These are phyloP conservation scores for Leptinotarsa texana DNA, from an alignment of 1,140 invertebrate genomes.

Conservation along the genomic window DNA sequence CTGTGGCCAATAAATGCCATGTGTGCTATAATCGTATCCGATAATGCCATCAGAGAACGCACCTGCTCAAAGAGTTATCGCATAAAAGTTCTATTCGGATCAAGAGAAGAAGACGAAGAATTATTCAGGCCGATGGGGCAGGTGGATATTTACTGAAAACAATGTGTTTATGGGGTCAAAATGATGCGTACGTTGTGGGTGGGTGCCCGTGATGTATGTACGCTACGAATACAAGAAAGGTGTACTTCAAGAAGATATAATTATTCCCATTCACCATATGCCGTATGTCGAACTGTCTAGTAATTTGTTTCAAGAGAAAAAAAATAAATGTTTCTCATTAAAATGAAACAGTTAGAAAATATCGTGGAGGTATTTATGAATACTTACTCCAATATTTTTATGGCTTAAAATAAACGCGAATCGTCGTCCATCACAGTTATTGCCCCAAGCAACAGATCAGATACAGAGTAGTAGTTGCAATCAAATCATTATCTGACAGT, in stretches of 20 bases:
- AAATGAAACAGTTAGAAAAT: not conserved
- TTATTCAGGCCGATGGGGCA: slow-evolving; percentile 30
- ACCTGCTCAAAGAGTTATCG: slow-evolving; percentile 24
- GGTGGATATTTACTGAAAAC: slow-evolving; percentile 38
- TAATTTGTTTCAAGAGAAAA: slow-evolving; percentile 7
- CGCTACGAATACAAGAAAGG: slow-evolving; percentile 32
- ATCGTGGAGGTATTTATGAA: not conserved
- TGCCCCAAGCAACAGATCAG: not conserved
- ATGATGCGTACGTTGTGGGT: slow-evolving; percentile 34
- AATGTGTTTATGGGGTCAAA: slow-evolving; percentile 32
- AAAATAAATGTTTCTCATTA: not conserved
- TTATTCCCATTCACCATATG: slow-evolving; percentile 40
- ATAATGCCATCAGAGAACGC: slow-evolving; percentile 11
- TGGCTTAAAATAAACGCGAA: not conserved
- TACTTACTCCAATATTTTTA: not conserved
- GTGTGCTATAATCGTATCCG: slow-evolving; percentile 15
- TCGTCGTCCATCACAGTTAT: not conserved
- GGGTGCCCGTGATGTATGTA: slow-evolving; percentile 28
- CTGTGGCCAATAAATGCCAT: slow-evolving; percentile 26
- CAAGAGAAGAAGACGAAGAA: slow-evolving; percentile 22
- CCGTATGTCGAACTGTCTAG: not conserved
- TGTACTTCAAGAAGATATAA: slow-evolving; percentile 41
- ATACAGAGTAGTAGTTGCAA: not conserved
- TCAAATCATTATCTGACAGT: not conserved
- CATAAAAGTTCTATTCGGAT: slow-evolving; percentile 4